A percentile compares a stretch with the other conserved stretches of the same genome.
Conservation (phyloP, 1,140 invertebrate species). For the Sitodiplosis mosellana region DNA sequence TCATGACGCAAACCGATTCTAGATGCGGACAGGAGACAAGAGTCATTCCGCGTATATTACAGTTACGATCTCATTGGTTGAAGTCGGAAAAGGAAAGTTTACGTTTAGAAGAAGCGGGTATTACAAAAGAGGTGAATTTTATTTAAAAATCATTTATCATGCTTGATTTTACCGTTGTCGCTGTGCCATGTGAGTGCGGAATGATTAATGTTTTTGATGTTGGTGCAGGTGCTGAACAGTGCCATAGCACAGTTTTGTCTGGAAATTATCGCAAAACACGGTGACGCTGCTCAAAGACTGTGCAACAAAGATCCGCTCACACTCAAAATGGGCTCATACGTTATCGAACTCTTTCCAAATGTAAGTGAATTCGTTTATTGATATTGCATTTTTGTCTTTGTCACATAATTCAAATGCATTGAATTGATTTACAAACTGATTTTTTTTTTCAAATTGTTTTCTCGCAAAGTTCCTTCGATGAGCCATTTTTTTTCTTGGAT, state of each 20-base stretch:
- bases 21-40: conserved; percentile 96
- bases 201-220: conserved; percentile 1
- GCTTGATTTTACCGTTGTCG: not conserved
- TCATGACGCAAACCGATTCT: not conserved
- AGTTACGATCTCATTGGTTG: conserved; percentile 82
- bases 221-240: conserved; percentile 60
- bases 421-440: too few species aligned
- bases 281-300: conserved; percentile 74
- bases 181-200: not conserved
- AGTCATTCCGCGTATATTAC: conserved; percentile 85
- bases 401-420: not conserved
- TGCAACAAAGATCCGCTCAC: conserved; percentile 99
- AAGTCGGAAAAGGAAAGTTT: conserved; percentile 79
- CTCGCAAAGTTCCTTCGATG: too few species aligned
- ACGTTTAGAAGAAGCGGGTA: conserved; percentile 81
- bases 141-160: not conserved
- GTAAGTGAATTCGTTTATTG: conserved; percentile 25
- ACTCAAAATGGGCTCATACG: conserved; percentile 82
- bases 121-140: conserved; percentile 56
- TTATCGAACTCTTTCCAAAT: conserved; percentile 58
- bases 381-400: too few species aligned
- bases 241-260: conserved; percentile 93
- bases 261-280: conserved; percentile 90
- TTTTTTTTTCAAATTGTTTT: too few species aligned
- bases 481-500: conserved; percentile 35